Base-by-base conservation (phyloP, 2,888 invertebrate genomes). In the Anorthoa munda region DNA sequence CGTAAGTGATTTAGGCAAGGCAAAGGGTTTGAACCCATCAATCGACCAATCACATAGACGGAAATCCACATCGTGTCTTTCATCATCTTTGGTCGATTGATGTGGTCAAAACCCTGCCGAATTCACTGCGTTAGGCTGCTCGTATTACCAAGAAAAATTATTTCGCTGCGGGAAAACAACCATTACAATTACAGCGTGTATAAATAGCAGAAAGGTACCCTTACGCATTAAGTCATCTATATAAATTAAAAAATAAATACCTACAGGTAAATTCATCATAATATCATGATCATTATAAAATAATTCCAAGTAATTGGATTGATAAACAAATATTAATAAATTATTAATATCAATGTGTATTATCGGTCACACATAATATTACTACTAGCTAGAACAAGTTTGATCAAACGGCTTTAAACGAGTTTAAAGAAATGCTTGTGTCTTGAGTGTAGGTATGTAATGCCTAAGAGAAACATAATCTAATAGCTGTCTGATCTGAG, bases 251-350 rank as follows among this genome's bases (percentile, higher is more conserved):
- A 50, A 58, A 21, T 21, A 26, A 39, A 39, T 39, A 39, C 39
- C 39, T 50, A 23, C 21, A 55, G 23, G 46, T 77, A 21, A 26
- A 71, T 51, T 51, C 21, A 51, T 70, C n/a, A 26, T 50, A 31
- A 11, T 12, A 31, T 58, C 59, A 39, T 59, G 39, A 59, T 60
- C n/a, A 60, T 59, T 45, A 21, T 3, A 45, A 15, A 70, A 46
- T 45, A 31, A 72, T 59, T 9, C 17, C 31, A 31, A n/a, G 5
- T 39, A 26, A 18, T 31, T 23, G 15, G 45, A 60, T 15, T 45
- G 7, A 77, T 39, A 23, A 39, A 39, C 46, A 53, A 26, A 18
- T 64, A 31, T 46, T 48, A 23, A 67, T 21, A n/a, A 39, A 15
- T 39, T 0, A 56, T 26, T 18, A 48, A 48, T 2, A 39, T 56